Base-by-base conservation (phyloP, 2,797 vertebrate genomes). In the Chelon auratus region DNA sequence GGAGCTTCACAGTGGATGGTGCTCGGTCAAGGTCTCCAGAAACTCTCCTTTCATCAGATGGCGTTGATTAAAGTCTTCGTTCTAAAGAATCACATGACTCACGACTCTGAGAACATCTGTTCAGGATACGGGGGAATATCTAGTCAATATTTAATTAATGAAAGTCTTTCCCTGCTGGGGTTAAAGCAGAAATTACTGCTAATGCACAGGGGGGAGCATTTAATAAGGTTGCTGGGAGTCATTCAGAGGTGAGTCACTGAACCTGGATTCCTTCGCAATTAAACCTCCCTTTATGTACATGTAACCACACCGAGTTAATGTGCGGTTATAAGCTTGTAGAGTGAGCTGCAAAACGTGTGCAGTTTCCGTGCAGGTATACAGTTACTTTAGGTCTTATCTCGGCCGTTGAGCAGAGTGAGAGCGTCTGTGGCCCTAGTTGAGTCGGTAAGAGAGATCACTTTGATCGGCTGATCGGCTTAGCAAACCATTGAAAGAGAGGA, bases 91-190 rank as follows among this genome's bases (percentile, higher is more conserved):
- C 54, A 71, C 69, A 77, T 81, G 71, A 84, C 75, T 76, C 78
- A 60, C 79, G 71, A 84, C 75, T 77, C 78, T 58, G 15, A 65
- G 55, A 88, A 85, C 90, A 86, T 90, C 86, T 93, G 90, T 80
- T 86, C 36, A 56, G 81, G 74, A 82, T 81, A 33, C 45, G 58
- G 39, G 17, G 30, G 51, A 74, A 63, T 62, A 84, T 77, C 60
- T 80, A 43, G 55, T 66, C 17, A 0, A 64, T 70, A 83, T 83
- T 89, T 75, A 75, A 86, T 88, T 80, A 78, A 86, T 87, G 58
- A 78, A 65, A 81, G 61, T 54, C 59, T 48, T 36, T 36, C 55
- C 47, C 50, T 70, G 33, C 61, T 57, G 57, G 26, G 67, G 51
- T 83, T 80, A 12, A 70, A 83, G 56, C 7, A 64, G 69, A 74